Evolutionary conservation across 2,888 invertebrate species (phyloP).

Genomic region (Cactoblastis cactorum): DNA sequence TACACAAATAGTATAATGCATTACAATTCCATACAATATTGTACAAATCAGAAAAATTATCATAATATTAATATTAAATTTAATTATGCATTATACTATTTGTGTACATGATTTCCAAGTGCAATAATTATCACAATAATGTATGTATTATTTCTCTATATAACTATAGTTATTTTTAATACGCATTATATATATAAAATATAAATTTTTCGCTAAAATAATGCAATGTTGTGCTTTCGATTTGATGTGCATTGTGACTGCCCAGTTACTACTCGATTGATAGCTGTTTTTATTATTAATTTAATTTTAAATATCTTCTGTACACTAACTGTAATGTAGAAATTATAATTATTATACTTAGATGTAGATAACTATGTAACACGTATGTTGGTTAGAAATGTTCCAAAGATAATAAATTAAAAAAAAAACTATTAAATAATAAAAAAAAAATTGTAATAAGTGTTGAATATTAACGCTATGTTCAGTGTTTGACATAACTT

Average conservation of each 20-base stretch:
- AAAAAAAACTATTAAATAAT: slow-evolving; percentile 42
- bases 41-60: neutral
- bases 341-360: slow-evolving; percentile 38
- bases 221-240: slow-evolving; percentile 3
- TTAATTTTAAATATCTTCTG: slow-evolving; percentile 34
- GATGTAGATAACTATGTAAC: slow-evolving; percentile 49
- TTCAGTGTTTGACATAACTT: slow-evolving; percentile 56
- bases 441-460: slow-evolving; percentile 62
- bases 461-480: slow-evolving; percentile 67
- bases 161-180: neutral
- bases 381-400: slow-evolving; percentile 55
- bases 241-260: slow-evolving; percentile 19
- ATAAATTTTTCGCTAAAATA: neutral
- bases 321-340: slow-evolving; percentile 37
- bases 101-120: neutral
- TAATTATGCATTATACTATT: no score
- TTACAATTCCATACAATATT: neutral
- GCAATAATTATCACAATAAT: slow-evolving; percentile 8
- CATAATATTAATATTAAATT: neutral
- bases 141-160: neutral
- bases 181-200: neutral
- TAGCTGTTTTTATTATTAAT: slow-evolving; percentile 31
- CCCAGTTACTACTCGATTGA: slow-evolving; percentile 30
- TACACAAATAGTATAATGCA: neutral
- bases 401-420: slow-evolving; percentile 58